Evolutionary conservation across 1,140 invertebrate species (phyloP), one percentile per base, ranked within the genome.

Genomic region (Zaprionus taronus): DNA sequence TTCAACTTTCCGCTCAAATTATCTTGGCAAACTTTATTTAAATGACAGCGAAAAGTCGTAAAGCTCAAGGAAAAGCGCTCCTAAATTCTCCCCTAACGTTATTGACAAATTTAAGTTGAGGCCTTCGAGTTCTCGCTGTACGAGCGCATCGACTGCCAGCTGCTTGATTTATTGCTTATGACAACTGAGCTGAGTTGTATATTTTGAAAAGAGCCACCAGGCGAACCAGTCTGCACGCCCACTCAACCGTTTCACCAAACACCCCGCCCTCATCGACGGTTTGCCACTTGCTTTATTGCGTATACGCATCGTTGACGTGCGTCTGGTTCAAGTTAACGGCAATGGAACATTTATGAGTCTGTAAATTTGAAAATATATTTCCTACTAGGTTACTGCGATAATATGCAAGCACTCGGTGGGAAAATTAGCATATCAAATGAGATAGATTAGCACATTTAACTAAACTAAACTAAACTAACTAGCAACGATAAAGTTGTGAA

Each of bases 381-480:
- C 1, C 12, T 38, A 15, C 36, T 57, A 44, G n/a, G 2, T 62
- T 53, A 58, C 38, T 41, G 38, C 17, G 28, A 74, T 62, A 62
- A 71, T 78, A 62, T 38, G 20, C 15, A 49, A 9, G 34, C 41
- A 64, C 31, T 81, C 82, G 81, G 75, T 81, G 53, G 44, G 38
- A 78, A 85, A 81, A 84, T 84, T 84, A 84, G 81, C 81, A 85
- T 84, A 73, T 73, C 67, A 84, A 75, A 85, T 85, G 53, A 81
- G 80, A 80, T 9, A 71, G 68, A 79, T 72, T 81, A 41, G 63
- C 82, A 72, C 74, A 69, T 65, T 58, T 3, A 11, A 34, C 9
- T 34, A 34, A 34, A 34, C 31, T 34, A 34, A 34, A 34, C 31
- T 34, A 4, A 34, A 34, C 31, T 34, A 31, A 28, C 6, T 28